A percentile compares a stretch with the other conserved stretches of the same genome.
These are phyloP conservation scores for Melitaea athalia DNA, from an alignment of 2,888 invertebrate genomes.

Conservation along the genomic window DNA sequence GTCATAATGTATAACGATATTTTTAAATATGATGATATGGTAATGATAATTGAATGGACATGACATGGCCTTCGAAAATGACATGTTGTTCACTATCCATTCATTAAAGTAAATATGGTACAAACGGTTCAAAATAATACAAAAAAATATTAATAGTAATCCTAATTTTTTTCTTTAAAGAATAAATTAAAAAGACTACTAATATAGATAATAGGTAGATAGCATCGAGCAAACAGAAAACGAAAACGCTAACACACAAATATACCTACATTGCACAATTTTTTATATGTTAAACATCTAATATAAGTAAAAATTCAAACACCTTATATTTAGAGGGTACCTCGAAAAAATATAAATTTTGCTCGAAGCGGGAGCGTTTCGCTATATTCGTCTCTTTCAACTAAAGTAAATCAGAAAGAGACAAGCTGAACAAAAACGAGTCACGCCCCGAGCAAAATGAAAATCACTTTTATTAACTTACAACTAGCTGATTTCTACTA, in stretches of 20 bases:
- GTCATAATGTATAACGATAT: too few relatives aligned
- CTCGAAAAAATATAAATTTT: conserved; percentile 24
- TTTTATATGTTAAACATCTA: conserved; percentile 44
- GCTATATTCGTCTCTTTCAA: conserved; percentile 29
- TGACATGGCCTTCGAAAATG: too few relatives aligned
- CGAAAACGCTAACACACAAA: conserved; percentile 20
- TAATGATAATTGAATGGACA: too few relatives aligned
- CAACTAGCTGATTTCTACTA: conserved; percentile 24
- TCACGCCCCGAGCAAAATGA: conserved; percentile 19
- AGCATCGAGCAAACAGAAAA: conserved; percentile 23
- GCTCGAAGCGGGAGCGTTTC: conserved; percentile 31
- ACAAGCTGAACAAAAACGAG: conserved; percentile 20
- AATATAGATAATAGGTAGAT: not conserved
- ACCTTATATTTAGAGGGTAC: conserved; percentile 39
- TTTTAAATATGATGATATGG: too few relatives aligned
- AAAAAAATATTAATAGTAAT: not conserved
- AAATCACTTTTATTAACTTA: conserved; percentile 20
- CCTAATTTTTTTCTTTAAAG: not conserved
- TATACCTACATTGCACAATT: conserved; percentile 70
- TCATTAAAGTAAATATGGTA: too few relatives aligned
- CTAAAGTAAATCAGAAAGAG: conserved; percentile 17
- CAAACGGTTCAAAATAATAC: too few relatives aligned
- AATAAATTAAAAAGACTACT: not conserved
- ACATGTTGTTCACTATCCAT: too few relatives aligned
- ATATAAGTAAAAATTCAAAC: conserved; percentile 41